Conservation (phyloP, 2,797 vertebrate species). For the Galago senegalensis region DNA sequence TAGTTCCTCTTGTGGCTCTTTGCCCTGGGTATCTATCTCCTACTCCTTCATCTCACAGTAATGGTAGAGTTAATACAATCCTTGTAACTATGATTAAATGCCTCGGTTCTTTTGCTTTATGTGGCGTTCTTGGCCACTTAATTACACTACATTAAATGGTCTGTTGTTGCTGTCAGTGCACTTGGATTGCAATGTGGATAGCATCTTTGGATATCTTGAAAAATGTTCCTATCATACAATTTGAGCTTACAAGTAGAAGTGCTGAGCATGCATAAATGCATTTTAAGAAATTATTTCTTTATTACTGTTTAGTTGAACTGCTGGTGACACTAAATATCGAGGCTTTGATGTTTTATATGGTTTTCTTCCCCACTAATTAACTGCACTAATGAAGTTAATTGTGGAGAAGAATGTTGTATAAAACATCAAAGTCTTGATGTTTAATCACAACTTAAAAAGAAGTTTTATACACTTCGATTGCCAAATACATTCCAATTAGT, state of each 20-base stretch:
- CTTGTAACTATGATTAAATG: conserved; percentile 77
- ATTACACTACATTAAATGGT: conserved; percentile 75
- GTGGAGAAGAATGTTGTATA: conserved; percentile 86
- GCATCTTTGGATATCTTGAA: conserved; percentile 65
- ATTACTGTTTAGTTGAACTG: conserved; percentile 75
- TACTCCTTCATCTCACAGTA: conserved; percentile 56
- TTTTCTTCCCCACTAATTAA: conserved; percentile 89
- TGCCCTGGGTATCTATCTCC: conserved; percentile 43
- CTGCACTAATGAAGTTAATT: conserved; percentile 89
- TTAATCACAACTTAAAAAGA: conserved; percentile 89
- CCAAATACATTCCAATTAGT: conserved; percentile 82
- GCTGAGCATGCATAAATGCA: conserved; percentile 68
- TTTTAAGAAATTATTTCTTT: conserved; percentile 81
- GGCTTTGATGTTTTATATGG: conserved; percentile 88
- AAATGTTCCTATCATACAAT: conserved; percentile 21
- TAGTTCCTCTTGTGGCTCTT: conserved; percentile 40
- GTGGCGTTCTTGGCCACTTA: conserved; percentile 71
- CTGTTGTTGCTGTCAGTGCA: conserved; percentile 29
- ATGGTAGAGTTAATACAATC: conserved; percentile 63
- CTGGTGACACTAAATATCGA: conserved; percentile 80
- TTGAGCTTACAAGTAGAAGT: conserved; percentile 74
- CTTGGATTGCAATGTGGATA: conserved; percentile 56
- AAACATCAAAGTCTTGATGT: conserved; percentile 89
- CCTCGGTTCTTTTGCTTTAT: conserved; percentile 75
- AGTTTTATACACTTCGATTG: conserved; percentile 84